Conservation (phyloP, 2,113 vertebrate species). For the Protobothrops mucrosquamatus region DNA sequence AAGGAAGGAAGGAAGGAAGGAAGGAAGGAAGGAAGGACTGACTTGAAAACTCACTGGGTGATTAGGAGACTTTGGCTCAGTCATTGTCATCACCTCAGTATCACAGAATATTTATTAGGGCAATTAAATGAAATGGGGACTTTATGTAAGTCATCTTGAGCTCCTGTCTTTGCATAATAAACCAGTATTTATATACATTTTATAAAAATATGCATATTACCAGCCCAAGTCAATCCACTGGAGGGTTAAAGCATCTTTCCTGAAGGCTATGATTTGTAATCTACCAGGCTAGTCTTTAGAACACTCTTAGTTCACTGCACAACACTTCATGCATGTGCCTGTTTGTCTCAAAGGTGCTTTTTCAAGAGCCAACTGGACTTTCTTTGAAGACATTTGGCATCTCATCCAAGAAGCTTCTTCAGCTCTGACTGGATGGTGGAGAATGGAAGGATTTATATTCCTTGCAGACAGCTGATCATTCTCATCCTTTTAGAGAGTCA, state of each 20-base stretch:
- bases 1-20: background rate
- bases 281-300: background rate
- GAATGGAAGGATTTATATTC: too few relatives aligned
- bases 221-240: background rate
- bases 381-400: too few relatives aligned
- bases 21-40: background rate
- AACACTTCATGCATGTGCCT: background rate
- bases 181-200: background rate
- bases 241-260: background rate
- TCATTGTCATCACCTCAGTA: background rate
- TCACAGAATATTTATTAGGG: background rate
- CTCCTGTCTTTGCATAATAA: background rate
- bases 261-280: background rate
- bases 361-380: too few relatives aligned
- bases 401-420: too few relatives aligned
- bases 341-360: too few relatives aligned
- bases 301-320: background rate
- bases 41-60: too few relatives aligned
- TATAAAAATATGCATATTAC: background rate
- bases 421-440: too few relatives aligned
- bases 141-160: background rate
- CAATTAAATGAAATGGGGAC: background rate
- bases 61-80: too few relatives aligned
- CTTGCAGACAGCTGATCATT: too few relatives aligned
- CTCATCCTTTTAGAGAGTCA: too few relatives aligned